Percentiles rank a stretch among this genome's conserved stretches.
Conservation (phyloP, 2,888 invertebrate genomes). For the Julus scandinavius region DNA sequence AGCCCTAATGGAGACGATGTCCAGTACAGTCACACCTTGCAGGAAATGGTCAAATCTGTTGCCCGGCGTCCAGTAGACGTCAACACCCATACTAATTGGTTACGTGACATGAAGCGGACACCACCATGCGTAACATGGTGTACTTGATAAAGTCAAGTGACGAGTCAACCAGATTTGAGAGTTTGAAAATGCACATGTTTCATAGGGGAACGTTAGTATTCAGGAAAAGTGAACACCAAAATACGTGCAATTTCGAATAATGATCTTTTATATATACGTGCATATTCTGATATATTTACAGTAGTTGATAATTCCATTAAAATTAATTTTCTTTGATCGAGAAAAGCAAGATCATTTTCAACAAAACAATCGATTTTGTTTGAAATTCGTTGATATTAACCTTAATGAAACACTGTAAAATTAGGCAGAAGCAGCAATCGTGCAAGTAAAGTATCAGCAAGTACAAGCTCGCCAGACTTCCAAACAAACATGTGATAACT, state of each 20-base stretch:
- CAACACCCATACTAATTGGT: conserved; percentile 17
- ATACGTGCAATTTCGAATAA: no score
- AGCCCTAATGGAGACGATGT: not conserved
- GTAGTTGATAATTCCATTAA: no score
- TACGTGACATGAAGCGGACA: not conserved
- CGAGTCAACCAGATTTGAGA: not conserved
- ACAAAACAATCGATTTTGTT: no score
- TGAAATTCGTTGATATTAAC: no score
- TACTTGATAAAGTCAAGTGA: conserved; percentile 1
- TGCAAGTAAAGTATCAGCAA: not conserved
- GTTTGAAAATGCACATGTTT: not conserved
- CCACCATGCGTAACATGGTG: not conserved
- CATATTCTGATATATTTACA: no score
- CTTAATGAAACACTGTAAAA: not conserved
- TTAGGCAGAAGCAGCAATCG: not conserved
- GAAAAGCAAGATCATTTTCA: no score
- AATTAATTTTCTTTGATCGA: no score
- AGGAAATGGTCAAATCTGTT: not conserved
- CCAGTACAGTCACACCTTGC: conserved; percentile 11
- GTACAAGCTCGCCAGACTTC: not conserved
- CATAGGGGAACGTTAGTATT: no score
- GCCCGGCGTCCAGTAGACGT: not conserved
- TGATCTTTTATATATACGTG: no score
- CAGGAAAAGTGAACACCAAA: no score
- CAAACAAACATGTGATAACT: not conserved